Evolutionary conservation across 2,113 vertebrate genomes (phyloP).

Genomic region (Caranx melampygus): DNA sequence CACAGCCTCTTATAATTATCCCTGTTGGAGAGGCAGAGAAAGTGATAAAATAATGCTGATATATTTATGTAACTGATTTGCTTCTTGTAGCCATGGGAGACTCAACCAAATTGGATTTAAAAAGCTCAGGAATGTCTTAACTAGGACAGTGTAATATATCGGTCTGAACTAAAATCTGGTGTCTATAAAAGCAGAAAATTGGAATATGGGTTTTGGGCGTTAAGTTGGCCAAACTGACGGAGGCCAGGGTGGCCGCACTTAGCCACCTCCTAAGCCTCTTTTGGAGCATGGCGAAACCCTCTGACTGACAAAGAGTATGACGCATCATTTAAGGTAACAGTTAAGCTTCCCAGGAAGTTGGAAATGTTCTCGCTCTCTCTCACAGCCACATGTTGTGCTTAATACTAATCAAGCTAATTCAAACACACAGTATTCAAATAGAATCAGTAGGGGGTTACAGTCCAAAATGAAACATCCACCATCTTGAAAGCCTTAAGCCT

Average conservation of each 20-base stretch:
- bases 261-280: conserved; percentile 47
- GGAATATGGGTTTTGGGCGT: conserved; percentile 44
- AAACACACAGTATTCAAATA: conserved; percentile 56
- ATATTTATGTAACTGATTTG: conserved; percentile 26
- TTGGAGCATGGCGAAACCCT: conserved; percentile 24
- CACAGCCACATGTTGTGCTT: conserved; percentile 57
- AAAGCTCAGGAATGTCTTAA: conserved; percentile 45
- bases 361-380: conserved; percentile 44
- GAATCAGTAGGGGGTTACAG: conserved; percentile 36
- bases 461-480: conserved; percentile 56
- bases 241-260: conserved; percentile 1
- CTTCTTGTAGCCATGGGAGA: conserved; percentile 20
- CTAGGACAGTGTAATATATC: conserved; percentile 32
- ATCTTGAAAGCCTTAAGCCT: conserved; percentile 62
- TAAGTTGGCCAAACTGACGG: conserved; percentile 52
- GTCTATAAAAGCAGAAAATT: conserved; percentile 44
- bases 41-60: conserved; percentile 27
- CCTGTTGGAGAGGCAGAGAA: neutral
- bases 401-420: conserved; percentile 62
- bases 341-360: conserved; percentile 29
- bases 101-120: conserved; percentile 54
- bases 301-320: conserved; percentile 39
- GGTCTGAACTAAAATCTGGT: conserved; percentile 47
- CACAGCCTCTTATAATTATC: neutral
- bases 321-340: conserved; percentile 49